These are phyloP conservation scores for Halcyon chelicuti DNA, from an alignment of 2,797 vertebrate species.

Conservation along the genomic window DNA sequence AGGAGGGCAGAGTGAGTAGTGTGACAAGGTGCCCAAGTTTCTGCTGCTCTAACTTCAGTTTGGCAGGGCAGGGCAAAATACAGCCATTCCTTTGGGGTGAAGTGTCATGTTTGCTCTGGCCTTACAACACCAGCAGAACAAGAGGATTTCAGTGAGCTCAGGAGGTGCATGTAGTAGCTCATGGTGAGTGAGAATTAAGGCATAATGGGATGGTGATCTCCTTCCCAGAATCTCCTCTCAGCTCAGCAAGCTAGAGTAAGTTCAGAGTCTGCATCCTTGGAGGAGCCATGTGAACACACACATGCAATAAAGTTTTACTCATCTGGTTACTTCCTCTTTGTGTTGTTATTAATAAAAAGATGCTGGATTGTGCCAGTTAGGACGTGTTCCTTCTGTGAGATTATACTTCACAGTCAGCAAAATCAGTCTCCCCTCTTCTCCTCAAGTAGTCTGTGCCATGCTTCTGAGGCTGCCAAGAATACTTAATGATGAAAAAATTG, in stretches of 20 bases:
- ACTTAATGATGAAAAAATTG: not conserved
- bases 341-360: not conserved
- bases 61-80: not conserved
- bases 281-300: not conserved
- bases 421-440: not conserved
- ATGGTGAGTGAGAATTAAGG: not conserved
- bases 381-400: not conserved
- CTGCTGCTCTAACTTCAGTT: not conserved
- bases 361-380: not conserved
- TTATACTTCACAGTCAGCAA: not conserved
- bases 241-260: not conserved
- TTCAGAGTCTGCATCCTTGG: not conserved
- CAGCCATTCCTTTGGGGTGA: not conserved
- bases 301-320: not conserved
- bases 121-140: not conserved
- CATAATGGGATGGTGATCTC: not conserved
- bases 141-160: not conserved
- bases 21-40: not conserved
- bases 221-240: not conserved
- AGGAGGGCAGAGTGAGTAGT: not conserved
- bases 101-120: not conserved
- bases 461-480: not conserved
- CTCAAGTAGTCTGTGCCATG: not conserved
- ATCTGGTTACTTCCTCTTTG: not conserved
- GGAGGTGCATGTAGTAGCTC: not conserved